These are phyloP conservation scores for Tetramorium alpestre DNA, from an alignment of 1,140 invertebrate species.

Conservation along the genomic window DNA sequence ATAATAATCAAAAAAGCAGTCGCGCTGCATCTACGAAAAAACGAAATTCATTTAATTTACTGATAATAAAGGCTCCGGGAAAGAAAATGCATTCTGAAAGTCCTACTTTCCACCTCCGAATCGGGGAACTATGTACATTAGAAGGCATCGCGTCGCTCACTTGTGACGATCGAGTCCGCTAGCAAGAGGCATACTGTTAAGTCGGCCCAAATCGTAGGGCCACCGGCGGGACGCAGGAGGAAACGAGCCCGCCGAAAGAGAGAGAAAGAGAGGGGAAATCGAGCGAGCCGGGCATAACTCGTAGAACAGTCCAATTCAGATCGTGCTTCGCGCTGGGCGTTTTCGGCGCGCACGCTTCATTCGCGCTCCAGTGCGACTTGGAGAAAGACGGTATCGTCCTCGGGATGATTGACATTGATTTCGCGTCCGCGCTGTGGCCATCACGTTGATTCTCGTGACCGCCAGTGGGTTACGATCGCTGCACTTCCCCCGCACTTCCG, in stretches of 20 bases:
- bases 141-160: not conserved
- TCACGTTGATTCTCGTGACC: not conserved
- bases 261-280: slow-evolving; percentile 43
- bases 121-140: slow-evolving; percentile 24
- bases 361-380: slow-evolving; percentile 25
- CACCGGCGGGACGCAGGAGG: not conserved
- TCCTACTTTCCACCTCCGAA: slow-evolving; percentile 20
- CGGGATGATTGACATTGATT: slow-evolving; percentile 19
- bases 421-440: not conserved
- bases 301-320: slow-evolving; percentile 64
- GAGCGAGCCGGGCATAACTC: slow-evolving; percentile 42
- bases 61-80: not conserved
- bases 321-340: slow-evolving; percentile 63
- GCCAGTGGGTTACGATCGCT: not conserved
- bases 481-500: not conserved
- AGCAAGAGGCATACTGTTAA: slow-evolving; percentile 45
- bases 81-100: slow-evolving; percentile 27
- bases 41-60: not conserved
- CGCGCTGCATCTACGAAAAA: not conserved
- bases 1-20: not conserved
- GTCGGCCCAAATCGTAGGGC: slow-evolving; percentile 54
- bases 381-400: not conserved
- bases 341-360: slow-evolving; percentile 47
- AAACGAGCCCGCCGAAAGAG: slow-evolving; percentile 54
- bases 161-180: slow-evolving; percentile 22